Conservation (phyloP, 2,113 vertebrate species). For the Camelus bactrianus region DNA sequence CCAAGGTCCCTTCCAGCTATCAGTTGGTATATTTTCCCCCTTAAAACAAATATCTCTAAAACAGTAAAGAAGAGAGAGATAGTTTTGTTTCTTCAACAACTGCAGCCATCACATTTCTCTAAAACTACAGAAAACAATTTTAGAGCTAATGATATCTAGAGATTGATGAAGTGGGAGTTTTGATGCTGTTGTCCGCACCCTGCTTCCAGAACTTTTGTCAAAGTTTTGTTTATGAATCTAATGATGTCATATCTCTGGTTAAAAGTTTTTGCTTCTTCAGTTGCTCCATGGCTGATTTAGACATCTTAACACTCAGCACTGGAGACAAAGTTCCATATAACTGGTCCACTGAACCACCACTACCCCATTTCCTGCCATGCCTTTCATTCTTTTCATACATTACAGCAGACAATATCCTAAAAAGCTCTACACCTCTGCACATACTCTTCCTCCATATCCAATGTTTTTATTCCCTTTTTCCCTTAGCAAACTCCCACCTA, state of each 20-base stretch:
- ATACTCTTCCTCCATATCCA: neutral
- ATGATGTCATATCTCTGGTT: neutral
- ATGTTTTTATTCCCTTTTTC: neutral
- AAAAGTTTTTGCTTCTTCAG: neutral
- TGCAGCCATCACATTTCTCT: neutral
- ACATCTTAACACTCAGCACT: neutral
- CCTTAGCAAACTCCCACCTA: neutral
- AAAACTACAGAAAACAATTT: neutral
- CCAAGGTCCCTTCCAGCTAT: neutral
- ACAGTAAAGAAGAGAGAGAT: neutral
- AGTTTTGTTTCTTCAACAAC: neutral
- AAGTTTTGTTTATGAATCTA: neutral
- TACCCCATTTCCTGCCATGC: neutral
- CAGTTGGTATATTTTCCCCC: neutral
- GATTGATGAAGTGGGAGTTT: neutral
- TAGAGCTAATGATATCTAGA: neutral
- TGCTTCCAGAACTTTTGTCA: neutral
- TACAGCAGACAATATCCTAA: neutral
- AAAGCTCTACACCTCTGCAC: neutral
- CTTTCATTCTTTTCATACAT: neutral
- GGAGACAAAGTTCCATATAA: neutral
- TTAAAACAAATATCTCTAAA: constrained; percentile 14
- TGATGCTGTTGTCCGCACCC: neutral
- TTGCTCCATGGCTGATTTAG: neutral
- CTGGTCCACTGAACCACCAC: neutral